These are phyloP conservation scores for Lepetodrilus schrolli DNA, from an alignment of 2,888 invertebrate species.

Conservation along the genomic window DNA sequence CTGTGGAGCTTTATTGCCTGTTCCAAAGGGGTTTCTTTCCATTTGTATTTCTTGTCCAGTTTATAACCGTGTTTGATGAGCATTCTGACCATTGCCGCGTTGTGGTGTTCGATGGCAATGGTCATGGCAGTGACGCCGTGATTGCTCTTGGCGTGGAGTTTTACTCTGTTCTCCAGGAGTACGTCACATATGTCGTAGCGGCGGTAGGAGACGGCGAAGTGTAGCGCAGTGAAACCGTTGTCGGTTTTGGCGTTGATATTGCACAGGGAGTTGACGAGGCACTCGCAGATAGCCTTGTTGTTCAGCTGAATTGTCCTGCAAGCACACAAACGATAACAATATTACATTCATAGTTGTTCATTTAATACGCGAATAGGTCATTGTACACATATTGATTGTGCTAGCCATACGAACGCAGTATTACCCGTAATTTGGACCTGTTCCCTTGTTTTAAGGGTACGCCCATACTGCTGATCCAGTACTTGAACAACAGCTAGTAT, in stretches of 20 bases:
- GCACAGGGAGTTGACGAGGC: conserved; percentile 67
- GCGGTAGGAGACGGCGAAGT: conserved; percentile 66
- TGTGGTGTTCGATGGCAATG: conserved; percentile 67
- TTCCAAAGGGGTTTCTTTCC: conserved; percentile 67
- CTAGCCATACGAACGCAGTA: no score
- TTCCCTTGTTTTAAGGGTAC: no score
- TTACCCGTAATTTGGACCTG: no score
- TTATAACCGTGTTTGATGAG: conserved; percentile 68
- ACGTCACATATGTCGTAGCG: conserved; percentile 65
- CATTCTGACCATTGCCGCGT: conserved; percentile 63
- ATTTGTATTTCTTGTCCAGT: conserved; percentile 61
- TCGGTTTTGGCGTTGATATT: conserved; percentile 65
- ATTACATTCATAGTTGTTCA: no score
- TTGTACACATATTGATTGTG: no score
- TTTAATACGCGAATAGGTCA: no score
- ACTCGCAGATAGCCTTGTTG: conserved; percentile 62
- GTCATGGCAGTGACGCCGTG: conserved; percentile 69
- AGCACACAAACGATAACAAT: neutral
- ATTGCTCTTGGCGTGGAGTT: conserved; percentile 60
- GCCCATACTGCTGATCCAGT: no score
- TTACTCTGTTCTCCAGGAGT: conserved; percentile 59
- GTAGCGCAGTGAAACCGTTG: conserved; percentile 67
- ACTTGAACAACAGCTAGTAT: no score
- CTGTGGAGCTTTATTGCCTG: conserved; percentile 68
- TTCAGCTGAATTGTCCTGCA: conserved; percentile 67